These are phyloP conservation scores for Cottus gobio DNA, from an alignment of 2,113 vertebrate species.

Conservation along the genomic window DNA sequence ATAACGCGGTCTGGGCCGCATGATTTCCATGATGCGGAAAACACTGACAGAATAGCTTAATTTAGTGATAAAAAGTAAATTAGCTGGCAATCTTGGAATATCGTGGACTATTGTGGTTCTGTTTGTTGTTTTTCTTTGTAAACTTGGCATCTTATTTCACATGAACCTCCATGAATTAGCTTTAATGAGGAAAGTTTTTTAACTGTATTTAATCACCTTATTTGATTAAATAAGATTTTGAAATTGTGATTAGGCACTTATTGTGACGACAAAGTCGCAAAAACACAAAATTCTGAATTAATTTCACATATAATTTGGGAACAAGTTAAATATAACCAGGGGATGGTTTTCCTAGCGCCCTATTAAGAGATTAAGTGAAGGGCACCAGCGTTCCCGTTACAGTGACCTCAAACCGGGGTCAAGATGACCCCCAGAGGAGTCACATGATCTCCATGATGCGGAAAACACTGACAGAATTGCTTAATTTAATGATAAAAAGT, in stretches of 20 bases:
- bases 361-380: too few relatives aligned
- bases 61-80: background rate
- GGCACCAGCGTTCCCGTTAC: too few relatives aligned
- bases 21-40: background rate
- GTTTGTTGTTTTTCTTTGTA: background rate
- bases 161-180: constrained; percentile 46
- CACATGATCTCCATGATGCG: background rate
- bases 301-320: too few relatives aligned
- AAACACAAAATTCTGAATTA: too few relatives aligned
- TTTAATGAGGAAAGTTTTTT: constrained; percentile 11
- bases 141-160: constrained; percentile 28
- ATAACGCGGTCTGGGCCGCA: background rate
- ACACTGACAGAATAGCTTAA: background rate
- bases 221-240: background rate
- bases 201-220: background rate
- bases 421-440: too few relatives aligned
- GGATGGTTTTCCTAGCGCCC: too few relatives aligned
- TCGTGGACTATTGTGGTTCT: background rate
- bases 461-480: background rate
- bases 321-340: too few relatives aligned
- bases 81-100: background rate
- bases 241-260: too few relatives aligned
- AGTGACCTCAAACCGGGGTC: too few relatives aligned
- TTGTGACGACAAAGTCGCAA: too few relatives aligned
- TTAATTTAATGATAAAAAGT: background rate